Evolutionary conservation across 1,140 invertebrate species (phyloP).

Genomic region (Plodia interpunctella): DNA sequence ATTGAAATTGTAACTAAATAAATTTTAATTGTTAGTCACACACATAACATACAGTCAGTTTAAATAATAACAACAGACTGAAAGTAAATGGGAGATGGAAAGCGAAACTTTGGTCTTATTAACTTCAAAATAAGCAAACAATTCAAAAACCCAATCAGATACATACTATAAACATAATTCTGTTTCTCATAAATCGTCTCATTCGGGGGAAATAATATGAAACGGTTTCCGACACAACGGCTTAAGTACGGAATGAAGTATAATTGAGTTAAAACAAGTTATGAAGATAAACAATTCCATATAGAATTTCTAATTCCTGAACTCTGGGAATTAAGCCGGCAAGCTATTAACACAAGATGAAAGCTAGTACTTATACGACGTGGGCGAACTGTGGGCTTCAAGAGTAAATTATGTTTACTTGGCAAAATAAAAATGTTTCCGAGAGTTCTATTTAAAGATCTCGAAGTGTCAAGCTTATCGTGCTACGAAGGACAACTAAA

Average conservation of each 20-base stretch:
- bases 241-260: background rate
- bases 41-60: too few relatives aligned
- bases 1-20: too few relatives aligned
- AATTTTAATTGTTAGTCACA: too few relatives aligned
- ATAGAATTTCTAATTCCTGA: background rate
- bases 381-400: background rate
- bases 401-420: background rate
- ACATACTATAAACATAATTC: too few relatives aligned
- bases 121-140: too few relatives aligned
- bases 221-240: background rate
- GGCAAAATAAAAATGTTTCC: background rate
- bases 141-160: too few relatives aligned
- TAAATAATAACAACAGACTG: too few relatives aligned
- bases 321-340: background rate
- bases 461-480: background rate
- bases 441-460: background rate
- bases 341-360: background rate
- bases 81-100: too few relatives aligned
- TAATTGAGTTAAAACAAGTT: conserved; percentile 2
- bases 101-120: too few relatives aligned
- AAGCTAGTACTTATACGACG: background rate
- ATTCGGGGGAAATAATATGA: background rate
- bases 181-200: background rate
- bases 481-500: background rate
- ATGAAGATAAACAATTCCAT: background rate